These are phyloP conservation scores for Pyrocoelia pectoralis DNA, from an alignment of 2,888 invertebrate species.

Conservation along the genomic window DNA sequence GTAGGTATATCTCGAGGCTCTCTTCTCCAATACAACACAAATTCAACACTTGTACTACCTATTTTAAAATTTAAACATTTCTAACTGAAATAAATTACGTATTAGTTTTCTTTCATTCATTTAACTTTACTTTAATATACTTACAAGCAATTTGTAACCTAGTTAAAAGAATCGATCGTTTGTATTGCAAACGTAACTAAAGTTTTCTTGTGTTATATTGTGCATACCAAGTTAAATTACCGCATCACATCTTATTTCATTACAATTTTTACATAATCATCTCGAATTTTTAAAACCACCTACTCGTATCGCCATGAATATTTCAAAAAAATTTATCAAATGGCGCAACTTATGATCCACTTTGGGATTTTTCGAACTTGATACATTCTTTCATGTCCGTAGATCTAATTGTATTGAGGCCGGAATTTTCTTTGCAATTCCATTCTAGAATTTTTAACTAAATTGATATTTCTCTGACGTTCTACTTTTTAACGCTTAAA, in stretches of 20 bases:
- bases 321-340: neutral
- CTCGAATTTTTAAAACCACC: neutral
- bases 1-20: too few relatives aligned
- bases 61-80: neutral
- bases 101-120: neutral
- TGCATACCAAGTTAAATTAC: conserved; percentile 5
- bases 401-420: neutral
- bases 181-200: neutral
- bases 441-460: neutral
- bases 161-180: neutral
- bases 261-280: neutral
- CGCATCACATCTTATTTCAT: neutral
- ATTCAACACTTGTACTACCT: too few relatives aligned
- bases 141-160: neutral
- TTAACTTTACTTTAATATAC: neutral
- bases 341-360: neutral
- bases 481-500: too few relatives aligned
- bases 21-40: too few relatives aligned
- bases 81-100: neutral
- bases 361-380: neutral
- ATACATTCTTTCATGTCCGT: neutral
- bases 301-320: neutral
- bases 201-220: neutral
- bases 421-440: neutral
- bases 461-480: neutral